Percentiles rank a stretch among this genome's conserved stretches.
Conservation (phyloP, 2,113 vertebrate genomes). For the Rissa tridactyla region DNA sequence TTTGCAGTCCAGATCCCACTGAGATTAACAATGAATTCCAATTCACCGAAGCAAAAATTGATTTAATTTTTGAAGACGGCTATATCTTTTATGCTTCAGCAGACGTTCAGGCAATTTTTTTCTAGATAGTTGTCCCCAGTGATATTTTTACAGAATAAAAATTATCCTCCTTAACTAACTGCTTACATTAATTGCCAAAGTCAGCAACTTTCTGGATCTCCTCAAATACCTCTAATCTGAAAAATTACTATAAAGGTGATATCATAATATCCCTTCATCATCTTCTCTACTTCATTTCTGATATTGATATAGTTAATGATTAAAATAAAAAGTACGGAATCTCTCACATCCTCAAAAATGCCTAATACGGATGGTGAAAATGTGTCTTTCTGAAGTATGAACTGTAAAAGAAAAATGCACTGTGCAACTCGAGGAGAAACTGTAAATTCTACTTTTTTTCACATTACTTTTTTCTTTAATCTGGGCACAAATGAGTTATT, state of each 20-base stretch:
- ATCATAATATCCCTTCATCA: neutral
- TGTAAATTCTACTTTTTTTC: neutral
- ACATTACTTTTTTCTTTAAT: neutral
- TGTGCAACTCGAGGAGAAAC: neutral
- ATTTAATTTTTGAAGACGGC: neutral
- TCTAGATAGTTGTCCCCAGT: neutral
- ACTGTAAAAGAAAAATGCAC: neutral
- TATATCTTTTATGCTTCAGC: neutral
- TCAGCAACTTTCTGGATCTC: neutral
- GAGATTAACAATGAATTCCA: conserved; percentile 1
- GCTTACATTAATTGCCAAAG: neutral
- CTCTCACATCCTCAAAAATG: neutral
- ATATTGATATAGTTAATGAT: neutral
- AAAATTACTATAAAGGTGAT: neutral
- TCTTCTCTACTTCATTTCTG: neutral
- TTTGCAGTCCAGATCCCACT: neutral
- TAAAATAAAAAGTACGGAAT: neutral
- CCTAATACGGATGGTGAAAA: neutral
- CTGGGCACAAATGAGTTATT: neutral
- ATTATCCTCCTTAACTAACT: neutral
- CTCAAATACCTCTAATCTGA: neutral
- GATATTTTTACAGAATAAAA: neutral
- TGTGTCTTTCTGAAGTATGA: neutral
- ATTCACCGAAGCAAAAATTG: neutral
- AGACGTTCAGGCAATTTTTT: neutral